Evolutionary conservation across 2,888 invertebrate species (phyloP).

Genomic region (Hedya salicella): DNA sequence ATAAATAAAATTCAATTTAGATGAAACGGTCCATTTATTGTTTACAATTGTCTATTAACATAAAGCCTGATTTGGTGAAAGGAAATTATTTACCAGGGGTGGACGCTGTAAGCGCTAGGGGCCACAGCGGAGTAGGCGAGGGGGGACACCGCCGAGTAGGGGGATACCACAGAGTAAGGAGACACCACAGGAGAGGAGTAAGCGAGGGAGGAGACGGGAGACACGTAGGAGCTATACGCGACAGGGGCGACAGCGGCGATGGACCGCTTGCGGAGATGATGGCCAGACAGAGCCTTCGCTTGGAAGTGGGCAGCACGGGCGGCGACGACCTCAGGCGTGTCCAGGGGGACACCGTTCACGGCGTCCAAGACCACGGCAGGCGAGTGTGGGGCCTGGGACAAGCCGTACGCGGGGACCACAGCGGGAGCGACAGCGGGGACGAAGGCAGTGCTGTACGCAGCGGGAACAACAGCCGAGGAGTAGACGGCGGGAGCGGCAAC

Average conservation of each 20-base stretch:
- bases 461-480: conserved; percentile 48
- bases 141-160: conserved; percentile 54
- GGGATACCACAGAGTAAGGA: conserved; percentile 54
- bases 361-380: conserved; percentile 78
- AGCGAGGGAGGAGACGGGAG: conserved; percentile 60
- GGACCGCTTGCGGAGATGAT: conserved; percentile 71
- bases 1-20: conserved; percentile 1
- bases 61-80: not conserved
- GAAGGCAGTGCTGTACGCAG: conserved; percentile 62
- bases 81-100: conserved; percentile 62
- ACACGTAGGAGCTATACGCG: conserved; percentile 64
- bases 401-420: conserved; percentile 55
- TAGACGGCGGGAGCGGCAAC: conserved; percentile 53
- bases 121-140: conserved; percentile 57
- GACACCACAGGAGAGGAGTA: conserved; percentile 48
- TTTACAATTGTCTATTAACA: conserved; percentile 16
- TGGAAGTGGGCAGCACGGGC: conserved; percentile 78
- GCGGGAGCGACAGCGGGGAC: conserved; percentile 55
- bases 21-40: conserved; percentile 36
- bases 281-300: conserved; percentile 74
- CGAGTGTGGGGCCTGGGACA: conserved; percentile 70
- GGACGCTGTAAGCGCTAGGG: conserved; percentile 67
- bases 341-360: conserved; percentile 76
- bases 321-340: conserved; percentile 80
- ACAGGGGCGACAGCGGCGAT: conserved; percentile 48